These are phyloP conservation scores for Oncorhynchus gorbuscha DNA, from an alignment of 2,113 vertebrate species.

Conservation along the genomic window DNA sequence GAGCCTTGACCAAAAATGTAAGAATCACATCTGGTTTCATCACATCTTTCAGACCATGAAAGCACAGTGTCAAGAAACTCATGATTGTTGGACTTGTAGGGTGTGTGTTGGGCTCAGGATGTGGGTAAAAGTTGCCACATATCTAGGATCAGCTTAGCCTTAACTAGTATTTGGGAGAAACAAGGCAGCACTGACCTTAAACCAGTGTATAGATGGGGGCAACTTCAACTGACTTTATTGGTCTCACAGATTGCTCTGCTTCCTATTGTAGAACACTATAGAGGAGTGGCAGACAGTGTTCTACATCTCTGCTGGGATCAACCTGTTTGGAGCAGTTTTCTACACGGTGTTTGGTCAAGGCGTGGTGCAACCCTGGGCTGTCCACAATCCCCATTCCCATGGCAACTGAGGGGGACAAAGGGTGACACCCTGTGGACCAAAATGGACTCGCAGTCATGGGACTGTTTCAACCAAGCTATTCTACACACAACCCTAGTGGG, in stretches of 20 bases:
- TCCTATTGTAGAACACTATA: conserved; percentile 82
- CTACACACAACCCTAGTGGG: conserved; percentile 1
- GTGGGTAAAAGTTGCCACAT: no score
- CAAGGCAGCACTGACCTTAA: no score
- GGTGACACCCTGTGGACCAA: neutral
- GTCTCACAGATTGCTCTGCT: neutral
- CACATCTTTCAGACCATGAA: neutral
- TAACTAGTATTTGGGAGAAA: no score
- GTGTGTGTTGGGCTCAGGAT: no score
- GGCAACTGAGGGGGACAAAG: conserved; percentile 38
- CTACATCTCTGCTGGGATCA: conserved; percentile 90
- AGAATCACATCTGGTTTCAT: conserved; percentile 56
- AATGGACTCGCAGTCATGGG: neutral
- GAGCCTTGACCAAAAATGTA: conserved; percentile 85
- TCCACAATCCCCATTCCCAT: conserved; percentile 68
- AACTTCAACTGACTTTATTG: no score
- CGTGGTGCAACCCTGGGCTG: conserved; percentile 88
- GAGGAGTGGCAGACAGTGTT: conserved; percentile 92
- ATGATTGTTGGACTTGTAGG: neutral
- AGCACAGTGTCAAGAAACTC: neutral
- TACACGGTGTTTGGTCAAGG: conserved; percentile 85
- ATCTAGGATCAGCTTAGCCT: no score
- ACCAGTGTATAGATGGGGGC: no score
- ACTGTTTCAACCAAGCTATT: neutral
- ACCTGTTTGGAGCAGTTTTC: conserved; percentile 86